phyloP scores from a whole-genome alignment of 30 jellyfish, hydroid and myxozoan genomes.

The Catostylus mosaicus region DNA sequence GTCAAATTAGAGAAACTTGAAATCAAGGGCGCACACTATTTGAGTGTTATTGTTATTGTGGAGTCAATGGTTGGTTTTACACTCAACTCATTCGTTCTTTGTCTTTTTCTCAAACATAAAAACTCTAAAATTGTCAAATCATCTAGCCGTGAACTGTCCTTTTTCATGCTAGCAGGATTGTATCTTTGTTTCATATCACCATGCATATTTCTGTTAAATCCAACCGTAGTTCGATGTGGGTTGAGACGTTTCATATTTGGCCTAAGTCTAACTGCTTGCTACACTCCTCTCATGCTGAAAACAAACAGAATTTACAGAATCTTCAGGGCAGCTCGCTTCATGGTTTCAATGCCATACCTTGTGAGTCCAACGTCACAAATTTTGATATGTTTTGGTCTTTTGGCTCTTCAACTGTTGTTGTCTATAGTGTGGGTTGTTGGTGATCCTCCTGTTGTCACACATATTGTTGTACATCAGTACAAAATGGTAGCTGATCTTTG shows the following conservation, averaged over 20 bases:
- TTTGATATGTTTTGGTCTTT: conserved; percentile 68
- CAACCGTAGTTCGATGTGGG: conserved; percentile 56
- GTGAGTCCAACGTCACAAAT: conserved; percentile 80
- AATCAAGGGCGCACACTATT: neutral
- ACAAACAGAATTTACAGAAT: conserved; percentile 82
- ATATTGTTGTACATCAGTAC: conserved; percentile 52
- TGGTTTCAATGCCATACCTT: conserved; percentile 47
- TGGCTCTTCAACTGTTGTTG: conserved; percentile 73
- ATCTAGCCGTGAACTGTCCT: conserved; percentile 66
- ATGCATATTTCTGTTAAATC: conserved; percentile 42
- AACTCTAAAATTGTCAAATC: conserved; percentile 59
- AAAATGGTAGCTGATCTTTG: conserved; percentile 51
- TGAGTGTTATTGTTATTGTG: conserved; percentile 12
- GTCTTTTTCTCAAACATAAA: conserved; percentile 40
- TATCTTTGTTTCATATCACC: conserved; percentile 68
- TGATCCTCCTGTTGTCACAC: conserved; percentile 65
- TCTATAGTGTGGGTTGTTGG: conserved; percentile 81
- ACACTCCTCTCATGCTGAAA: conserved; percentile 84
- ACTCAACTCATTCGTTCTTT: conserved; percentile 17
- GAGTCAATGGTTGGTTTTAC: conserved; percentile 37
- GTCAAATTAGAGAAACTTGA: conserved; percentile 1
- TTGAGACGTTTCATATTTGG: conserved; percentile 75
- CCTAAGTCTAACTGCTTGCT: conserved; percentile 74
- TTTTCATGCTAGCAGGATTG: conserved; percentile 53
- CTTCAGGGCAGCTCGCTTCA: conserved; percentile 71